Base-by-base conservation (phyloP, 2,113 vertebrate genomes). In the Psophia crepitans region DNA sequence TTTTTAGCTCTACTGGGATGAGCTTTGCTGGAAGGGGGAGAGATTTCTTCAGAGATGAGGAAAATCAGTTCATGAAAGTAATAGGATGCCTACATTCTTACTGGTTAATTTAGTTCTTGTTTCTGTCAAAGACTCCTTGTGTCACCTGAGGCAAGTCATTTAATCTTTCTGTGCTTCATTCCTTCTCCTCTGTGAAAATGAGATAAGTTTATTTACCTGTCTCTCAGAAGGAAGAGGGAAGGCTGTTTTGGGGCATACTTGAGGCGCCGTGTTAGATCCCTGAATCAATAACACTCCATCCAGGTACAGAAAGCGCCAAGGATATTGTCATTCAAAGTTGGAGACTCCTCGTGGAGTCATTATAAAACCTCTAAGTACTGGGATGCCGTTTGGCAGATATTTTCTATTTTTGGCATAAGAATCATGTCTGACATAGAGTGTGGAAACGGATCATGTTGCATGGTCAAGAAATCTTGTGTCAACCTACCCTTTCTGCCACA, bases 401-500 rank as follows among this genome's bases (percentile, higher is more conserved):
- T 84, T 92, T 65, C 4, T 76, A 54, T 32, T 68, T 82, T 89
- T 84, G 48, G 24, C 87, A 73, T 44, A 89, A 51, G 48, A 63
- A 46, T 66, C 22, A 28, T 23, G 20, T 37, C 63, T 86, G 51
- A 77, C 71, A 53, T 24, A 65, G n/a, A 74, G 28, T 1, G 17
- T 32, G 6, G 48, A 85, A 83, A 3, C 8, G 32, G 61, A 46
- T 56, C 27, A 28, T 7, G 11, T 53, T 76, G 32, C 32, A 37
- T 7, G 6, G 21, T 30, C 44, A 93, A 51, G 58, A 77, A 89
- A 92, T 83, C 12, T 39, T 53, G 26, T 8, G 23, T 16, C 66
- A 85, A 97, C 99, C 91, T 97, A 99, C 99, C 98, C 99, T 98
- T 97, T 99, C 99, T 71, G 99, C 99, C 96, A 99, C 99, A 28